Base-by-base conservation (phyloP, 2,888 invertebrate species). In the Cyrtodaria siliqua region DNA sequence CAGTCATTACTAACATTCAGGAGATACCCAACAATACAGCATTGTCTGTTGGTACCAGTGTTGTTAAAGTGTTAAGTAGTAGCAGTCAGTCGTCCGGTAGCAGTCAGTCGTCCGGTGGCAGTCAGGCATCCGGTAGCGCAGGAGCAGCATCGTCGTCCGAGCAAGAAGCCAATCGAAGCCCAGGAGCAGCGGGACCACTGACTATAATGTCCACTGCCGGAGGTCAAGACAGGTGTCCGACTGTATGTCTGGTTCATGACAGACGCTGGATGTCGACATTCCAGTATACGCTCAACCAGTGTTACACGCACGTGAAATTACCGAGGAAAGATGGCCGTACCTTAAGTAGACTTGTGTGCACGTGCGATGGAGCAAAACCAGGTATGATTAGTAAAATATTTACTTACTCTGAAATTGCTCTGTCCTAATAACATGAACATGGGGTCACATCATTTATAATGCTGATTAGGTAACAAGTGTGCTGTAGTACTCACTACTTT, bases 201-300 rank as follows among this genome's bases (percentile, higher is more conserved):
- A 33, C 33, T 8, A 33, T 33, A 12, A 33, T 12, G 12, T n/a
- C n/a, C n/a, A n/a, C n/a, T n/a, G n/a, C 53, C 14, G 16, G 16
- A 2, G n/a, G 14, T 1, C 27, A 24, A 4, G 16, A 59, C 1
- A 23, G 23, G n/a, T 44, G 61, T 44, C 56, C 63, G 0, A 59
- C 70, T 8, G 38, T 59, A n/a, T 83, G 83, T 59, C 52, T 83
- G 23, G 69, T 78, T 0, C 79, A 83, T 70, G 78, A 78, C 49
- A 18, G 53, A 2, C 50, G 68, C 24, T 83, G 83, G 83, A 40
- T 75, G 42, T 68, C 79, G 1, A 77, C 78, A 14, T 80, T 62
- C 49, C 83, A 83, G 59, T 83, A 70, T 55, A 70, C 66, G 1
- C 27, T 83, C 53, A 75, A 69, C 18, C 77, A 72, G 40, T 72